These are phyloP conservation scores for Xenopus petersii DNA, from an alignment of 2,797 vertebrate species.

Conservation along the genomic window DNA sequence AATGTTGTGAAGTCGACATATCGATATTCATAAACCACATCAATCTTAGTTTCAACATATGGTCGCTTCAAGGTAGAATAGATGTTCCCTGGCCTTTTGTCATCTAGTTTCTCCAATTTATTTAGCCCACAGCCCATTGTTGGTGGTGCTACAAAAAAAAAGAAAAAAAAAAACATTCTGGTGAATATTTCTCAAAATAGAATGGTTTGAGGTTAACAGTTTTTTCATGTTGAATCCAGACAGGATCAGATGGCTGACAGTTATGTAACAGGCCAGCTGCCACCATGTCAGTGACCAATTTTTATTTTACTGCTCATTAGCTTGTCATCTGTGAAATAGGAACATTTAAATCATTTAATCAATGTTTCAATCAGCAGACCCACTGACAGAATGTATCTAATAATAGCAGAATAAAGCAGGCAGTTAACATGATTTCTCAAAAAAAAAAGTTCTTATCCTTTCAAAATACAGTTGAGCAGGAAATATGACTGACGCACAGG, in stretches of 20 bases:
- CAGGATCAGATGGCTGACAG: background rate
- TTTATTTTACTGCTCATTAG: background rate
- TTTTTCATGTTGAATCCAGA: background rate
- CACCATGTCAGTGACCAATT: background rate
- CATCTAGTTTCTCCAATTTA: conserved; percentile 86
- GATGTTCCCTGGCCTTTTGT: conserved; percentile 93
- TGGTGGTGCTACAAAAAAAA: conserved; percentile 58
- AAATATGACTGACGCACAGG: too few relatives aligned
- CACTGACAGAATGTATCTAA: too few relatives aligned
- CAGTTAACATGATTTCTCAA: too few relatives aligned
- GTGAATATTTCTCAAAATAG: background rate
- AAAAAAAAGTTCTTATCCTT: too few relatives aligned
- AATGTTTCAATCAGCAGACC: too few relatives aligned
- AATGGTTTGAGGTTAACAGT: too few relatives aligned
- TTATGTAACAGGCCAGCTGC: background rate
- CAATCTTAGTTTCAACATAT: conserved; percentile 92
- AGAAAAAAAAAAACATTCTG: background rate
- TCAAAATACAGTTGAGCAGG: too few relatives aligned
- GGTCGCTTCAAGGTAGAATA: conserved; percentile 95
- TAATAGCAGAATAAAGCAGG: too few relatives aligned
- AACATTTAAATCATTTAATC: background rate
- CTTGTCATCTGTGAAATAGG: background rate
- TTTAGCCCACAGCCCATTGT: conserved; percentile 93
- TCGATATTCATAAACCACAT: conserved; percentile 86
- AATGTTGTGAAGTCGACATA: conserved; percentile 91